phyloP scores from a whole-genome alignment of 37 sponge, comb jelly and placozoan genomes.

The Chondrosia reniformis region DNA sequence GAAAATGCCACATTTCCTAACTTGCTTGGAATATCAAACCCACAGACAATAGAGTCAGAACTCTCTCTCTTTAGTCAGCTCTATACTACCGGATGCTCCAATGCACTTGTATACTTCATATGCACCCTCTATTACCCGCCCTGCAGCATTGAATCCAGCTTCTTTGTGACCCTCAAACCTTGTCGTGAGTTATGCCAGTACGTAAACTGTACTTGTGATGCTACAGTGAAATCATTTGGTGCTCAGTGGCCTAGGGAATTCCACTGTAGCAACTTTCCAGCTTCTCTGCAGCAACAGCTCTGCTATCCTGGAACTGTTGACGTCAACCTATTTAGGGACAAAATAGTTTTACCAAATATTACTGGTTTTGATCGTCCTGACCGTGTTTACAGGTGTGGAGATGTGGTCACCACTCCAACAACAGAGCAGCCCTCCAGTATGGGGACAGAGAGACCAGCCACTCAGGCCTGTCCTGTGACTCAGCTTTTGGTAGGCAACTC shows the following conservation, averaged over 20 bases:
- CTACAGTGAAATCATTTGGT: not conserved
- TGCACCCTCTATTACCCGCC: not conserved
- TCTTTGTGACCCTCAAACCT: slow-evolving; percentile 6
- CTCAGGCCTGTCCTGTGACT: slow-evolving; percentile 5
- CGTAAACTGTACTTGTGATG: slow-evolving; percentile 27
- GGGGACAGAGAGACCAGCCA: not conserved
- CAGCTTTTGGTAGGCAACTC: not conserved
- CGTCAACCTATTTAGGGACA: not conserved
- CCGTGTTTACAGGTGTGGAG: not conserved
- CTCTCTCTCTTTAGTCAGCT: not conserved
- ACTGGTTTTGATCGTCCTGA: no score
- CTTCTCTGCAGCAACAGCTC: not conserved
- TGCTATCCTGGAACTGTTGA: not conserved
- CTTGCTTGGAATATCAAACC: not conserved
- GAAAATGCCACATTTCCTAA: not conserved
- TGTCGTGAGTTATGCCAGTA: slow-evolving; percentile 53
- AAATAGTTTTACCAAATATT: not conserved
- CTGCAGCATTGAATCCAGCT: not conserved
- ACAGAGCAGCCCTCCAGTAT: not conserved
- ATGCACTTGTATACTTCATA: not conserved
- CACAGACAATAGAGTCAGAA: not conserved
- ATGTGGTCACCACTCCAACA: not conserved
- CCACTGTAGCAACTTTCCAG: slow-evolving; percentile 51
- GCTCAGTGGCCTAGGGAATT: slow-evolving; percentile 57
- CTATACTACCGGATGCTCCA: slow-evolving; percentile 18